A percentile compares a stretch with the other conserved stretches of the same genome.
Evolutionary conservation across 2,797 vertebrate species (phyloP).

Genomic region (Cynopterus sphinx): DNA sequence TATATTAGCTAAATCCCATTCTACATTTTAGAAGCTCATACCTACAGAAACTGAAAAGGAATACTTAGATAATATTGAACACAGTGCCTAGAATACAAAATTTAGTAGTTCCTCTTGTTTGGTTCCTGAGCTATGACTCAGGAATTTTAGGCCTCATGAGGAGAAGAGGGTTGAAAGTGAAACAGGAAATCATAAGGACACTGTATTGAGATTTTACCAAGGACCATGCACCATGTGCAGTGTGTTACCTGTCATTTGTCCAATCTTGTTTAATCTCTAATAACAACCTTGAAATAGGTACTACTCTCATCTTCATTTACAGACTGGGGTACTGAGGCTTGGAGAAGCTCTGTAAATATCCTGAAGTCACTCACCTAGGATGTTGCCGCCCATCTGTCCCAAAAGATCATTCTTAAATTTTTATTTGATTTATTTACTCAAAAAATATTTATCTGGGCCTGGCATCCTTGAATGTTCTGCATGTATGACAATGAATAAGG

Average conservation of each 20-base stretch:
- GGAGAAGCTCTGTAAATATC: background rate
- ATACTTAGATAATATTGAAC: background rate
- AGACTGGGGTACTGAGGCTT: background rate
- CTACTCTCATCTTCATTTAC: background rate
- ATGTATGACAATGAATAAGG: background rate
- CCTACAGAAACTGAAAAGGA: background rate
- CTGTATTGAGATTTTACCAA: background rate
- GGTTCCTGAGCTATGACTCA: background rate
- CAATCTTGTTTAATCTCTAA: background rate
- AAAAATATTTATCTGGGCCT: background rate
- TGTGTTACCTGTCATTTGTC: background rate
- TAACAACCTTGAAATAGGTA: background rate
- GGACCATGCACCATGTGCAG: background rate
- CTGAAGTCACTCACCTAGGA: background rate
- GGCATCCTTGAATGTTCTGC: background rate
- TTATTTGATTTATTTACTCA: background rate
- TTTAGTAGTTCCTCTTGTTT: background rate
- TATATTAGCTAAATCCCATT: background rate
- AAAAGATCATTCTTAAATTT: background rate
- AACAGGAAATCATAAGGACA: background rate
- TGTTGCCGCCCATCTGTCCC: background rate
- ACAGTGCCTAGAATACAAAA: background rate
- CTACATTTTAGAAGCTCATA: background rate
- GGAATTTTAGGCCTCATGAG: background rate
- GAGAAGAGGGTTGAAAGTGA: background rate